Percentiles rank a stretch among this genome's conserved stretches.
Evolutionary conservation across 2,113 vertebrate species (phyloP).

Genomic region (Osmerus eperlanus): DNA sequence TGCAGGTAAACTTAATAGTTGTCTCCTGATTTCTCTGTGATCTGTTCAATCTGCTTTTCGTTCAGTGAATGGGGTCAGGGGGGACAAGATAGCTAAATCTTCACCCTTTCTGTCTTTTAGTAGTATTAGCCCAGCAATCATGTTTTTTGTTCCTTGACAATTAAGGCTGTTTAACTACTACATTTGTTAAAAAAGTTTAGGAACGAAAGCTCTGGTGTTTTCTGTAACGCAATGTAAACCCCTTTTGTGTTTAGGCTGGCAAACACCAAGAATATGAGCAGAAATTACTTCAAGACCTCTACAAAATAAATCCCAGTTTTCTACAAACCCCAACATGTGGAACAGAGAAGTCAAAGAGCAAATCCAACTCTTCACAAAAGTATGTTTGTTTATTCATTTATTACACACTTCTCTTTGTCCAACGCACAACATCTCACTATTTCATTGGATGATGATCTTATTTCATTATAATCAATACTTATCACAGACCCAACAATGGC

Average conservation of each 20-base stretch:
- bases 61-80: neutral
- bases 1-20: conserved; percentile 82
- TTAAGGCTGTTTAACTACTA: neutral
- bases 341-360: conserved; percentile 96
- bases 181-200: neutral
- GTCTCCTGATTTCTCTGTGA: too few species aligned
- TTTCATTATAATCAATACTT: conserved; percentile 8
- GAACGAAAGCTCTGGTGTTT: neutral
- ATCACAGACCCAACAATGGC: conserved; percentile 80
- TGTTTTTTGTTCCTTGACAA: neutral
- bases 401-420: neutral
- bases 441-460: neutral
- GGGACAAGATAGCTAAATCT: neutral
- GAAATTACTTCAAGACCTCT: conserved; percentile 98
- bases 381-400: conserved; percentile 52
- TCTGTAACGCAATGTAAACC: neutral
- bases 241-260: conserved; percentile 78
- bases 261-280: conserved; percentile 99
- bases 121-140: neutral
- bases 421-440: neutral
- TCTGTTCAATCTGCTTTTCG: neutral
- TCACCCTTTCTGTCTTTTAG: neutral
- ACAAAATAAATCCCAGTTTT: conserved; percentile 97
- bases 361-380: conserved; percentile 94
- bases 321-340: conserved; percentile 90